Evolutionary conservation across 2,888 invertebrate genomes (phyloP), one percentile per base, ranked within the genome.

Genomic region (Vandiemenella viatica): DNA sequence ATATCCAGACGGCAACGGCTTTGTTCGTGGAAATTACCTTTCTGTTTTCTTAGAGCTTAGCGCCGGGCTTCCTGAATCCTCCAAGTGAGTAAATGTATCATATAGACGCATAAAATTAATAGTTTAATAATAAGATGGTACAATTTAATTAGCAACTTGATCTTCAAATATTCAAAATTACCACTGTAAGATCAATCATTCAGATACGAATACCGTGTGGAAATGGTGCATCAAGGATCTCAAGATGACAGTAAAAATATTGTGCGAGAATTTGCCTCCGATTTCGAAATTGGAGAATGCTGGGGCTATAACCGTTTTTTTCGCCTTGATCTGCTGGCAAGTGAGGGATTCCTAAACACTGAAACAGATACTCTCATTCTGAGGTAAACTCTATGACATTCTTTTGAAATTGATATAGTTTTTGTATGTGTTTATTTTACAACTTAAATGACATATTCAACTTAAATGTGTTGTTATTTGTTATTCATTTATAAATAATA

Each of bases 271-370:
- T 93, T 92, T 67, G 91, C 92, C 0, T 91, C 91, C 0, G 92
- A 92, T 69, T 93, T 93, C 69, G 92, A 92, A 68, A 88, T 92
- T 43, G 92, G 91, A 40, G 92, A 93, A 72, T 93, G 92, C 63
- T 93, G 92, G 92, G 92, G 92, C 1, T 93, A 92, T 68, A 93
- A 93, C 65, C 73, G 92, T 46, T 93, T 93, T 70, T 92, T 91
- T 68, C 71, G 91, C 37, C 74, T 93, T 46, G 92, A 92, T 68
- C 71, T 91, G 52, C 73, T 93, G 49, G 88, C 87, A 37, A 85
- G 83, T 57, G 92, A 92, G 69, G 92, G 92, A 0, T 93, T 91
- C 64, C 74, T 91, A 51, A 86, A 89, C 64, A 79, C 83, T 1
- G 80, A 83, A 50, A 74, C 79, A 18, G 91, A 92, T 62, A 86